Evolutionary conservation across 2,113 vertebrate species (phyloP), one percentile per base, ranked within the genome.

Genomic region (Engraulis encrasicolus): DNA sequence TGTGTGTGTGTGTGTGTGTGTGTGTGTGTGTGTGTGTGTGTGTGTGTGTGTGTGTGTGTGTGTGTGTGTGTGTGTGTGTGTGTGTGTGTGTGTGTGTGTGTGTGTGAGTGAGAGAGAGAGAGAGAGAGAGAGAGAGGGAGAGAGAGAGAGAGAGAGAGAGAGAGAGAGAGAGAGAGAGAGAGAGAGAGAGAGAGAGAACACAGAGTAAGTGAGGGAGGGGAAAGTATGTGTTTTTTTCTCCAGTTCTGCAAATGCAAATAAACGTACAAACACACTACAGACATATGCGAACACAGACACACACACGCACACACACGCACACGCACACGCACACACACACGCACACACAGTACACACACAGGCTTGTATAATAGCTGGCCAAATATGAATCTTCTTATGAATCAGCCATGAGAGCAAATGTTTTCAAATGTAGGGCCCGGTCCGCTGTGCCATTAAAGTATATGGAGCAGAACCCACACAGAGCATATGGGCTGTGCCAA

Each of bases 391-490:
- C 50, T 82, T 52, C 66, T 80, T 87, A 82, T 83, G 54, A 88
- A 88, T 86, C 87, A 85, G 90, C 87, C 85, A 91, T 91, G 88
- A 90, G 88, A 89, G 80, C 82, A 84, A 89, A 86, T 78, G 61
- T 78, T 84, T 86, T 85, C 82, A 92, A 93, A 91, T 92, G 91
- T 94, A 94, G 86, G 86, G 88, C 89, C 89, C 89, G 85, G 91
- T 87, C 90, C 87, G 81, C 89, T 84, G 87, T 89, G 87, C 84
- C 90, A 90, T 95, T 94, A 94, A 95, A 95, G 85, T 94, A 94
- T 92, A 94, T 93, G 92, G 91, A 91, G 91, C 92, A 89, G 92
- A 93, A 93, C 91, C 91, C 92, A 91, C 90, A 89, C 87, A 85
- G 89, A 85, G 85, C 91, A 92, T 88, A 89, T 86, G 90, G 90